These are phyloP conservation scores for Temnothorax longispinosus DNA, from an alignment of 1,140 invertebrate genomes.

Conservation along the genomic window DNA sequence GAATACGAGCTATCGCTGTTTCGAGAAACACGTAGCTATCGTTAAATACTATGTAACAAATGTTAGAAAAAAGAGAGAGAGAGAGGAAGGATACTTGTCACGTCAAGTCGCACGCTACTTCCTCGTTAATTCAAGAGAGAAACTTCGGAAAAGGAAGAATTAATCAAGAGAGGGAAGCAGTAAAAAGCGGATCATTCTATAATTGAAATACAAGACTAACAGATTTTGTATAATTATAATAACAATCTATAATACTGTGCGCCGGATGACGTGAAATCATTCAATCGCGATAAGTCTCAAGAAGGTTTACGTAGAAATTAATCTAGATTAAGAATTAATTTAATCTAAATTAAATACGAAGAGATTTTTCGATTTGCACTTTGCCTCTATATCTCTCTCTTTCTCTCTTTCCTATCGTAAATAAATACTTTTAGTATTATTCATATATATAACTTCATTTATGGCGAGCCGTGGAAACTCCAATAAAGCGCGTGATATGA, in stretches of 20 bases:
- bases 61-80: slow-evolving; percentile 31
- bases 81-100: background rate
- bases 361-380: background rate
- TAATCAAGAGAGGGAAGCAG: background rate
- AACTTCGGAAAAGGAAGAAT: slow-evolving; percentile 3
- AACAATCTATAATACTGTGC: background rate
- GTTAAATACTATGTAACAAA: slow-evolving; percentile 54
- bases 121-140: slow-evolving; percentile 30
- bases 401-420: background rate
- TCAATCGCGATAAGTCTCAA: background rate
- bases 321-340: slow-evolving; percentile 11
- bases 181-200: background rate
- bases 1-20: slow-evolving; percentile 53
- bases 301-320: background rate
- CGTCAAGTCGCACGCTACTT: slow-evolving; percentile 30
- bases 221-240: background rate
- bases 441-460: slow-evolving; percentile 7
- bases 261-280: background rate
- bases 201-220: background rate
- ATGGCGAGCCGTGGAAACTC: background rate
- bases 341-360: background rate
- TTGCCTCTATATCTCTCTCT: background rate
- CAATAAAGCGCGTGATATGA: slow-evolving; percentile 54
- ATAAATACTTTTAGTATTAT: background rate
- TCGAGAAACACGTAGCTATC: slow-evolving; percentile 48